Evolutionary conservation across 2,888 invertebrate genomes (phyloP).

Genomic region (Coenonympha arcania): DNA sequence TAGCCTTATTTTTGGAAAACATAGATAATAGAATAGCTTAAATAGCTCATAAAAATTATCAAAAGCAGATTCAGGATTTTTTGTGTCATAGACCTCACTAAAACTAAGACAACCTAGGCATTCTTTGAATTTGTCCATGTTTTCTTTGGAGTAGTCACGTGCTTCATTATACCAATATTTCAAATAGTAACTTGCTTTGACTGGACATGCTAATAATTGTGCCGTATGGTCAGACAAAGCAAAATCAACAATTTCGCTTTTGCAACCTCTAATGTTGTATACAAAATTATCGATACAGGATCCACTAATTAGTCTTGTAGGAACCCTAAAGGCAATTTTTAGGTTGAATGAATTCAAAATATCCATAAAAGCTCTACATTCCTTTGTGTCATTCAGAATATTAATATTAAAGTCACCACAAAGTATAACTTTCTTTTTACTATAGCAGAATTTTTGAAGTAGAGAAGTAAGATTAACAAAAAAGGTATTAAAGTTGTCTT

Average conservation of each 20-base stretch:
- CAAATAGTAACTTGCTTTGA: slow-evolving; percentile 12
- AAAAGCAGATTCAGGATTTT: background rate
- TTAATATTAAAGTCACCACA: too few relatives aligned
- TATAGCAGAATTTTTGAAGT: background rate
- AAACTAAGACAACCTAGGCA: slow-evolving; percentile 18
- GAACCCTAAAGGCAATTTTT: slow-evolving; percentile 4
- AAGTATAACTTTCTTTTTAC: slow-evolving; percentile 7
- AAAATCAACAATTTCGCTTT: slow-evolving; percentile 3
- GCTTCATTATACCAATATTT: background rate
- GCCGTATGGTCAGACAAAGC: slow-evolving; percentile 11
- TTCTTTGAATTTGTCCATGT: slow-evolving; percentile 22
- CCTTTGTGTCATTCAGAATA: background rate
- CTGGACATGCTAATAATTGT: slow-evolving; percentile 17
- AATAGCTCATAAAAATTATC: background rate
- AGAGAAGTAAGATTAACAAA: background rate
- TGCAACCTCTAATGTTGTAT: slow-evolving; percentile 1
- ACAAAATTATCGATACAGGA: slow-evolving; percentile 13
- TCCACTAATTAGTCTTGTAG: slow-evolving; percentile 9
- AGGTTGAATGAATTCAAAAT: slow-evolving; percentile 3
- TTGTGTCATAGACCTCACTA: slow-evolving; percentile 18
- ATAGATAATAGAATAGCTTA: background rate
- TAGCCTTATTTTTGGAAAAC: background rate
- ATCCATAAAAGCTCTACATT: background rate
- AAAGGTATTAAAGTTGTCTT: background rate
- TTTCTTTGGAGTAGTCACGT: slow-evolving; percentile 20